Base-by-base conservation (phyloP, 2,113 vertebrate genomes). In the Gasterosteus nipponicus region DNA sequence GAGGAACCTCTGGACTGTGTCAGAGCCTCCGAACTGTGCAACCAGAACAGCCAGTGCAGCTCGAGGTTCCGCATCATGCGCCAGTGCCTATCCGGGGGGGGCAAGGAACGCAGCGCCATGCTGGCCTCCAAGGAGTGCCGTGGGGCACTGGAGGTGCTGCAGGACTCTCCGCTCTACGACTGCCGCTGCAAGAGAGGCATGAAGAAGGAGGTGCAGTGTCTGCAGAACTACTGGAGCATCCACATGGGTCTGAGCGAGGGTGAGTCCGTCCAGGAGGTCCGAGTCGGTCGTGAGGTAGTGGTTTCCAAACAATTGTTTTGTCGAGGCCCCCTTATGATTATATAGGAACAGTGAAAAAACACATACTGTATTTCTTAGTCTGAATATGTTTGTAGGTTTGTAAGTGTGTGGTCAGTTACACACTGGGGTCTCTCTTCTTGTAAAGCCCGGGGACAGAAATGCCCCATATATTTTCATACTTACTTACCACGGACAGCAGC, bases 191-290 rank as follows among this genome's bases (percentile, higher is more conserved):
- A 96, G 90, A 91, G 96, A 3, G 95, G 95, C 83, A 99, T 99
- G 97, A 98, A 95, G 92, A 98, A 94, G 80, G 97, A 99, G 92
- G 94, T 98, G 54, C 95, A 96, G 93, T 99, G 97, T 85, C 93
- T 99, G 69, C 96, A 98, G 94, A 96, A 96, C 91, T 99, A 98
- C 93, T 99, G 97, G 97, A 97, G 96, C 86, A 97, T 98, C 63
- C 97, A 98, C 90, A 94, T 96, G 82, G 97, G 97, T 76, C 93
- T 97, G 80, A 94, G 94, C 0, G 96, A 97, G 84, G 97, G 97
- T 98, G 92, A 62, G 63, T 5, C 16, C 8, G 18, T 14, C 10
- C 14, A 42, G 22, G 33, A 33, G 33, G 33, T 33, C 33, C 0
- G 33, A 33, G 33, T 5, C 22, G 1, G 22, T 26, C 22, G 22